A percentile compares a stretch with the other conserved stretches of the same genome.
phyloP scores from a whole-genome alignment of 2,888 invertebrate genomes.

The Erebia epiphron region DNA sequence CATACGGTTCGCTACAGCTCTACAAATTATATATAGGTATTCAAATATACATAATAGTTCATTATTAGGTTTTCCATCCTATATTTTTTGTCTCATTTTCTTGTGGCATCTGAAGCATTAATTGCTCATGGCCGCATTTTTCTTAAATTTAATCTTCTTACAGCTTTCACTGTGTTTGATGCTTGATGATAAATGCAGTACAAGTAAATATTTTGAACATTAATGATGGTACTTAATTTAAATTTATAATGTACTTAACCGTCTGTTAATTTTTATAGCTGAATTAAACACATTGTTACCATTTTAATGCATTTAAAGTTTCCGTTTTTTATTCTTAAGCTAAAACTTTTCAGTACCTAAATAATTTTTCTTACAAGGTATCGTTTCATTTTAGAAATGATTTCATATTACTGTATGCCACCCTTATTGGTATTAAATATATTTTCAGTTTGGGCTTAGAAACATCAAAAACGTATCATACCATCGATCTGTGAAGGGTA shows the following conservation, averaged over 20 bases:
- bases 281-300: conserved; percentile 15
- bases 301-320: not conserved
- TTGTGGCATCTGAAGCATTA: not conserved
- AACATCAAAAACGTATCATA: conserved; percentile 46
- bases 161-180: not conserved
- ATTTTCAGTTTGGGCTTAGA: not conserved
- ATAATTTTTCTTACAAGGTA: not conserved
- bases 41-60: too few species aligned
- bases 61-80: too few species aligned
- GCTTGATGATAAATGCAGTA: not conserved
- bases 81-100: not conserved
- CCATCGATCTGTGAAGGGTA: conserved; percentile 74
- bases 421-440: too few species aligned
- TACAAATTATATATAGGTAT: too few species aligned
- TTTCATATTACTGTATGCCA: too few species aligned
- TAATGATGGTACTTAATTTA: not conserved
- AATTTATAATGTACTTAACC: not conserved
- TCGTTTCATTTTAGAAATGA: too few species aligned
- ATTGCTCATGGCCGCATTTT: not conserved
- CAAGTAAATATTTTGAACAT: not conserved
- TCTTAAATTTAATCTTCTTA: not conserved
- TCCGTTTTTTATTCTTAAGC: not conserved
- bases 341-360: not conserved
- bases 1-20: too few species aligned
- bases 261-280: not conserved